Conservation (phyloP, 53 echinoderm and acorn worm species). For the Hippasteria phrygiana region DNA sequence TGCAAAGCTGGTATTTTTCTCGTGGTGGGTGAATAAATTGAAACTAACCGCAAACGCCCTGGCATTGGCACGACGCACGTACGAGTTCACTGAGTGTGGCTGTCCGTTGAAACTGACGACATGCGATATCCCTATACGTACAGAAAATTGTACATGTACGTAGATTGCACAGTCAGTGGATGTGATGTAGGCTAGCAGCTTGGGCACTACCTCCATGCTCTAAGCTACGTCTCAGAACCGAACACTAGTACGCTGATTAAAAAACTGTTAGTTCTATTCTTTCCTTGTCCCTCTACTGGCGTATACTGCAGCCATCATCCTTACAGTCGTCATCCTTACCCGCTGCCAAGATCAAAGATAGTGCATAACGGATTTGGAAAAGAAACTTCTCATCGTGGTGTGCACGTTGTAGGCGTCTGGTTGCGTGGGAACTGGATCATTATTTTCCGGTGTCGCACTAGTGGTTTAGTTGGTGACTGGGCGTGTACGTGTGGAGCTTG, state of each 20-base stretch:
- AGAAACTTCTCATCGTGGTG: neutral
- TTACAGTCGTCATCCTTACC: no score
- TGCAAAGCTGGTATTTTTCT: constrained; percentile 10
- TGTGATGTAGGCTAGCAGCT: no score
- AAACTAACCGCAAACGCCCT: neutral
- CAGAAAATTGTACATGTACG: neutral
- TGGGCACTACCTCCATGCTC: no score
- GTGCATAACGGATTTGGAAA: no score
- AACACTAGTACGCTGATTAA: no score
- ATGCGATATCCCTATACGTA: neutral
- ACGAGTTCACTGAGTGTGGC: neutral
- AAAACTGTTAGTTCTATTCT: no score
- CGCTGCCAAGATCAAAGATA: no score
- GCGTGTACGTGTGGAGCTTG: neutral
- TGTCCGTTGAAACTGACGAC: no score
- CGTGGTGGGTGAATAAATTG: neutral
- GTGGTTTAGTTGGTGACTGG: neutral
- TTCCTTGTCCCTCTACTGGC: no score
- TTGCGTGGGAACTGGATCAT: constrained; percentile 29
- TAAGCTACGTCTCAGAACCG: no score
- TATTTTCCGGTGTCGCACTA: neutral
- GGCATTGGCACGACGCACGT: neutral
- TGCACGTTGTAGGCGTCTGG: constrained; percentile 20
- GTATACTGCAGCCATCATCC: no score
- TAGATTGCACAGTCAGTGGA: no score